Base-by-base conservation (phyloP, 2,888 invertebrate genomes). In the Candidula unifasciata region DNA sequence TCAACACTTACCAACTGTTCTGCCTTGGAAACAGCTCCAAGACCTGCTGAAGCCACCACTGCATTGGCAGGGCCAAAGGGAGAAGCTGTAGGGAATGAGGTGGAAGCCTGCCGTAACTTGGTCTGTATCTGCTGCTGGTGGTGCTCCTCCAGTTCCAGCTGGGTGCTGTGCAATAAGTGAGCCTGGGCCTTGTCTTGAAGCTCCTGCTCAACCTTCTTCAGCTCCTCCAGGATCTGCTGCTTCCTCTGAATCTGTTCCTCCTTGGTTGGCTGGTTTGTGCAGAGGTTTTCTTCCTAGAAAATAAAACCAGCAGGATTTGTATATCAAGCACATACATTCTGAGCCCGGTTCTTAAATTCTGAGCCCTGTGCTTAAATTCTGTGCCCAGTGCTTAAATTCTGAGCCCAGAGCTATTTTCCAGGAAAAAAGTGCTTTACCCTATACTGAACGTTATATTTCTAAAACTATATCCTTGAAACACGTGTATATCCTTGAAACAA, bases 161-260 rank as follows among this genome's bases (percentile, higher is more conserved):
- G 92, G 89, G 91, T 88, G 87, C 89, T 91, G n/a, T 93, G 88
- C 74, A 92, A 86, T 57, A 92, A 87, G 87, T 93, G 93, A n/a
- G 91, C 90, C 82, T 93, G 92, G n/a, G 93, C 92, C 85, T 96
- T 94, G 89, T 96, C 96, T 88, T 96, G 94, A 85, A 96, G 93
- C 90, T 96, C 96, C 87, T 95, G 94, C 92, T 96, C 96, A 84
- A 96, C 96, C 93, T 95, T 95, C 95, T 96, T 93, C 86, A 96
- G 93, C 92, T 96, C 96, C 90, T 96, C 96, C 52, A 96, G 94
- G 90, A 96, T 96, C 86, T 92, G 92, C 91, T 96, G 96, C 92
- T 96, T 96, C 91, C 96, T 95, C 82, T 95, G 94, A 87, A 95
- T 95, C 90, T 96, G 96, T 88, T 96, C 96, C 89, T 96, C 94